Evolutionary conservation across 2,797 vertebrate genomes (phyloP), one percentile per base, ranked within the genome.

Genomic region (Neosilurus hyrtlii): DNA sequence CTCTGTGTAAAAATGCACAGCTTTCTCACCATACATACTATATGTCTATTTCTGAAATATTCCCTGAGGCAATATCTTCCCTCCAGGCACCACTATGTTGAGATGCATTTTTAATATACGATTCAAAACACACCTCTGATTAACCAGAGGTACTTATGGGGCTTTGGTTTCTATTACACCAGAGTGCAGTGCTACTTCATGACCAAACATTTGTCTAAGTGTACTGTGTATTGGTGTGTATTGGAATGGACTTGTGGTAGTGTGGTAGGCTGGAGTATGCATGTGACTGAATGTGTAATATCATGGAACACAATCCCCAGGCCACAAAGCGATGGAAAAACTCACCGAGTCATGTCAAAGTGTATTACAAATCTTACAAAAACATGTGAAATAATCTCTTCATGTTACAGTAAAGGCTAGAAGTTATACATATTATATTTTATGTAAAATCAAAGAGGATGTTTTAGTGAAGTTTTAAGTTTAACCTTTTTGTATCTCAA

Each of bases 101-200:
- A 82, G 82, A 72, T 88, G 85, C 84, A 89, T 89, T 86, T 89
- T 88, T 91, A 86, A 89, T 90, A 86, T 68, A 59, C 65, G 81
- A 86, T 89, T 88, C 86, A 80, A 83, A 82, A 80, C 83, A 84
- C 79, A 78, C 66, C 74, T 57, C 62, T 78, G 78, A 90, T 83
- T 78, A 82, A 76, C 76, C 61, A 63, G 84, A 74, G 79, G 80
- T 83, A 72, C 85, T 74, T 83, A 79, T 75, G 59, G 75, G 80
- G 74, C 83, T 83, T 87, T 79, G 52, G 71, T 81, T 87, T 88
- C 61, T 15, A 30, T 79, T 73, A 83, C 77, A 84, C 71, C 80
- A 67, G 43, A 86, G 72, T 77, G 82, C 70, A 82, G 49, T 51
- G 73, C 43, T 78, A 78, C 68, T 70, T 51, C 59, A 73, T 56